These are phyloP conservation scores for Campaea margaritaria DNA, from an alignment of 2,888 invertebrate genomes.

Conservation along the genomic window DNA sequence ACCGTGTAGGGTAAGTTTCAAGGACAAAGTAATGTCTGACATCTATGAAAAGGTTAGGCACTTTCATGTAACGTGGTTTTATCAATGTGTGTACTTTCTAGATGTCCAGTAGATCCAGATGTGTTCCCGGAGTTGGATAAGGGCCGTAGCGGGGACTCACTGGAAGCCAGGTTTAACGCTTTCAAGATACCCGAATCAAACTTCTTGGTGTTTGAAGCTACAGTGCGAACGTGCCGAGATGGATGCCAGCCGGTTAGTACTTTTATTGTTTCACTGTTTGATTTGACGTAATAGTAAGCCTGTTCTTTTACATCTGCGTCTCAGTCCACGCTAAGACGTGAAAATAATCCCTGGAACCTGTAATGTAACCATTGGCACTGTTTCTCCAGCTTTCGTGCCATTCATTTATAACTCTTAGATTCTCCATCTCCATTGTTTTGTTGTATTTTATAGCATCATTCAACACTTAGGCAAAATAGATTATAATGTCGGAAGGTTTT, in stretches of 20 bases:
- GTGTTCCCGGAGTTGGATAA: constrained; percentile 96
- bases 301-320: no score
- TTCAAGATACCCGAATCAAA: constrained; percentile 98
- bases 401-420: no score
- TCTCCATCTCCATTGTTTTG: background rate
- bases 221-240: constrained; percentile 94
- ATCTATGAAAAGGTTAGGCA: constrained; percentile 4
- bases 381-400: background rate
- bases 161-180: constrained; percentile 96
- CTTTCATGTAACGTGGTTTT: constrained; percentile 7
- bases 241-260: constrained; percentile 92
- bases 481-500: constrained; percentile 15
- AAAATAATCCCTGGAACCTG: no score
- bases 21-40: constrained; percentile 7
- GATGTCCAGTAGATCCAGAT: constrained; percentile 96
- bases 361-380: background rate
- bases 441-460: background rate
- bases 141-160: constrained; percentile 92
- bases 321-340: no score
- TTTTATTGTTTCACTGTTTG: background rate
- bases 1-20: constrained; percentile 91
- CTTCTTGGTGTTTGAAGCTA: constrained; percentile 96
- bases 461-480: constrained; percentile 3
- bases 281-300: no score
- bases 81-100: constrained; percentile 55